Percentiles rank a stretch among this genome's conserved stretches.
Evolutionary conservation across 2,888 invertebrate species (phyloP).

Genomic region (Hartigia nigra): DNA sequence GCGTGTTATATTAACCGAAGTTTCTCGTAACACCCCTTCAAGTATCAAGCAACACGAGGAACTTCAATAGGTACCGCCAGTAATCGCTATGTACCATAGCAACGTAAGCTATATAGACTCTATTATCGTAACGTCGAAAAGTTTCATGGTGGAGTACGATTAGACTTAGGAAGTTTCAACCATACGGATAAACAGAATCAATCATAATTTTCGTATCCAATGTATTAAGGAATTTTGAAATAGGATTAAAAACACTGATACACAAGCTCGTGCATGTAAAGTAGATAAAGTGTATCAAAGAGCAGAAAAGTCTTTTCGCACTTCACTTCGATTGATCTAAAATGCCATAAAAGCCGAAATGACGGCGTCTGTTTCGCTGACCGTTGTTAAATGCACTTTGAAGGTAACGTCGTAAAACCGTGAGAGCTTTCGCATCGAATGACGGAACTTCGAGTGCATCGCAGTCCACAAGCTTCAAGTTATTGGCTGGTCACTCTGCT

Average conservation of each 20-base stretch:
- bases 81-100: background rate
- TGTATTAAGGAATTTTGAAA: background rate
- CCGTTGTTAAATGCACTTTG: constrained; percentile 48
- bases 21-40: background rate
- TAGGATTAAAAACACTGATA: background rate
- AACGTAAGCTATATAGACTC: background rate
- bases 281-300: background rate
- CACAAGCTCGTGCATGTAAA: no score
- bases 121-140: background rate
- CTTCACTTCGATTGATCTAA: background rate
- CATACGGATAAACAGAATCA: background rate
- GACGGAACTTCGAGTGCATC: constrained; percentile 60
- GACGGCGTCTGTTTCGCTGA: constrained; percentile 16
- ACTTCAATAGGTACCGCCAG: background rate
- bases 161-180: background rate
- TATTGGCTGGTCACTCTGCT: constrained; percentile 63
- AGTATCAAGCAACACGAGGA: background rate
- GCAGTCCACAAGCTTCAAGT: constrained; percentile 56
- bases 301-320: background rate
- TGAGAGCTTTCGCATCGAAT: constrained; percentile 58
- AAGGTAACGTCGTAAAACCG: constrained; percentile 52
- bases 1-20: background rate
- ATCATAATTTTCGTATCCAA: background rate
- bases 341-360: background rate
- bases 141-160: background rate